A percentile compares a stretch with the other conserved stretches of the same genome.
These are phyloP conservation scores for Potorous gilbertii DNA, from an alignment of 2,797 vertebrate species.

Conservation along the genomic window DNA sequence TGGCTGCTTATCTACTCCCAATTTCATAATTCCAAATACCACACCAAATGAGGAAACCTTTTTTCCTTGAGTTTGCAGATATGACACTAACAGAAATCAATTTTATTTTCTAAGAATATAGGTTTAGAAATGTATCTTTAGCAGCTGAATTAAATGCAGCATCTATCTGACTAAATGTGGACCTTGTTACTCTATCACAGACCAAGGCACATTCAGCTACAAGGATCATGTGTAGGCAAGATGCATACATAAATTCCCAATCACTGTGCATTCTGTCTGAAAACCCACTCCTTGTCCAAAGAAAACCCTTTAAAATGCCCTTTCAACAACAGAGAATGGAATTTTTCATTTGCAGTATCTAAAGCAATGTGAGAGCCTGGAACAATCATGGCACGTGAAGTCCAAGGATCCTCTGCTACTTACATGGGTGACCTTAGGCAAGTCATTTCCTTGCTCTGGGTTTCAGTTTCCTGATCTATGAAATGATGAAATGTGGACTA, in stretches of 20 bases:
- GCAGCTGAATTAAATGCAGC: not conserved
- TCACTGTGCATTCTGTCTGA: not conserved
- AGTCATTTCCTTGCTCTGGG: not conserved
- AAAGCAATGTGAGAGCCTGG: not conserved
- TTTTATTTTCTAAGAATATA: not conserved
- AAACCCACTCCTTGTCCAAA: not conserved
- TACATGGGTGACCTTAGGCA: not conserved
- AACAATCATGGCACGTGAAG: not conserved
- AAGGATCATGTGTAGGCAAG: not conserved
- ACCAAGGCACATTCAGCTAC: not conserved
- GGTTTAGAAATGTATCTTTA: not conserved
- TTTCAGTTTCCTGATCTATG: too few species aligned
- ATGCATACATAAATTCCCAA: not conserved
- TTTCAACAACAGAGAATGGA: not conserved
- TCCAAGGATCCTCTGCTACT: not conserved
- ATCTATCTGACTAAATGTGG: slow-evolving; percentile 10
- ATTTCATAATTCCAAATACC: not conserved
- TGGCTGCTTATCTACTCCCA: not conserved
- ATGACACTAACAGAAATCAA: not conserved
- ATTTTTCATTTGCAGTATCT: not conserved
- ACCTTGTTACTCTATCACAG: not conserved
- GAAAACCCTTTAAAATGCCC: not conserved
- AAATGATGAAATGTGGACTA: not conserved
- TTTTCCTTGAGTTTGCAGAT: not conserved
- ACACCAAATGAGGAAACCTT: not conserved